Conservation (phyloP, 2,797 vertebrate genomes). For the Sylvilagus floridanus region DNA sequence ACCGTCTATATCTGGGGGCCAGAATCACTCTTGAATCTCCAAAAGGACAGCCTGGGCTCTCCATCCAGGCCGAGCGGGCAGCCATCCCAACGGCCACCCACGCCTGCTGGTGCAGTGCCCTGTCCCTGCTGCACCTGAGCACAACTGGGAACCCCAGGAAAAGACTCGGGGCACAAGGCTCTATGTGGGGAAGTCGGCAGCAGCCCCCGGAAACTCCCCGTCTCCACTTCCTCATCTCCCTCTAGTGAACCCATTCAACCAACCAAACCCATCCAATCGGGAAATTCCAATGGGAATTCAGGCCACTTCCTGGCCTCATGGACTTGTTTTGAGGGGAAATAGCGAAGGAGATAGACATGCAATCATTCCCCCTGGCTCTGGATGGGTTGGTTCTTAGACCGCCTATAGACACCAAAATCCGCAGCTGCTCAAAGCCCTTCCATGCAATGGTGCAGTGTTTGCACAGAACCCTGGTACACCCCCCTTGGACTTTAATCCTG, state of each 20-base stretch:
- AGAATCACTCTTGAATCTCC: not conserved
- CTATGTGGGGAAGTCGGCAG: fast-evolving
- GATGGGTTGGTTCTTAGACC: no score
- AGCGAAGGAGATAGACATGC: no score
- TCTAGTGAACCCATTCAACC: not conserved
- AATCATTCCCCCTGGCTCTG: no score
- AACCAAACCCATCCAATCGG: not conserved
- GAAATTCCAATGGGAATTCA: not conserved
- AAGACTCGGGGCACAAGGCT: not conserved
- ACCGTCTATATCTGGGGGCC: conserved; percentile 34
- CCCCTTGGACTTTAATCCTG: no score
- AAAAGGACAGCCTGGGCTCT: not conserved
- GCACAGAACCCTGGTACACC: no score
- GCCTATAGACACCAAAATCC: no score
- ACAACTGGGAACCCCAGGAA: not conserved
- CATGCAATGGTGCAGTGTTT: no score
- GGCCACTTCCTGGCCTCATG: not conserved
- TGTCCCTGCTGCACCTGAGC: fast-evolving
- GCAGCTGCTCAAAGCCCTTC: no score
- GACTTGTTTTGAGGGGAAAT: not conserved
- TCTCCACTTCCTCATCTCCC: not conserved
- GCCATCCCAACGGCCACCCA: fast-evolving
- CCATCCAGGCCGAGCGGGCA: fast-evolving
- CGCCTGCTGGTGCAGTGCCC: fast-evolving
- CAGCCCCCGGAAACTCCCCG: not conserved